phyloP scores from a whole-genome alignment of 2,888 invertebrate genomes.

The Cantharis flavilabris region DNA sequence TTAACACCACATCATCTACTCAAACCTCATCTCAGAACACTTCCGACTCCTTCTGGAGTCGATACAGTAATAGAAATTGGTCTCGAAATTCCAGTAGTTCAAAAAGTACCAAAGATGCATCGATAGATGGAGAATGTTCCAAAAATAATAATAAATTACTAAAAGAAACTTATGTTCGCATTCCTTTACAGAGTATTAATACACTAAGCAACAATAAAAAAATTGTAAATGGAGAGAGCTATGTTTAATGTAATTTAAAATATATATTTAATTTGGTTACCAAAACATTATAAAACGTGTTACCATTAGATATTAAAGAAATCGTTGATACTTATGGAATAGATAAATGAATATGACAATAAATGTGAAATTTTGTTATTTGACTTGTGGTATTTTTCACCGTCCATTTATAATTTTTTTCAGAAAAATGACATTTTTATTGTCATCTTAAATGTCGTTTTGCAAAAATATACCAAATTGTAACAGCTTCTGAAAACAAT shows the following conservation, averaged over 20 bases:
- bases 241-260: conserved; percentile 38
- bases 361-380: conserved; percentile 2
- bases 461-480: neutral
- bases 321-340: neutral
- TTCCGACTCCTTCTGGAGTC: conserved; percentile 66
- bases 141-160: conserved; percentile 28
- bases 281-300: neutral
- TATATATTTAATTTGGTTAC: neutral
- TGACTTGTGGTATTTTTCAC: neutral
- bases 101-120: conserved; percentile 45
- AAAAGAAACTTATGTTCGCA: conserved; percentile 47
- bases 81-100: conserved; percentile 42
- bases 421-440: neutral
- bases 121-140: conserved; percentile 33
- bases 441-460: neutral
- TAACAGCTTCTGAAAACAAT: neutral
- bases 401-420: neutral
- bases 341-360: conserved; percentile 2
- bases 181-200: conserved; percentile 41
- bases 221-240: conserved; percentile 47
- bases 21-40: conserved; percentile 64
- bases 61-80: conserved; percentile 61
- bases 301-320: neutral
- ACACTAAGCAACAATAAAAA: conserved; percentile 40
- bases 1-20: conserved; percentile 68